Evolutionary conservation across 2,888 invertebrate species (phyloP).

Genomic region (Andrena chrysosceles): DNA sequence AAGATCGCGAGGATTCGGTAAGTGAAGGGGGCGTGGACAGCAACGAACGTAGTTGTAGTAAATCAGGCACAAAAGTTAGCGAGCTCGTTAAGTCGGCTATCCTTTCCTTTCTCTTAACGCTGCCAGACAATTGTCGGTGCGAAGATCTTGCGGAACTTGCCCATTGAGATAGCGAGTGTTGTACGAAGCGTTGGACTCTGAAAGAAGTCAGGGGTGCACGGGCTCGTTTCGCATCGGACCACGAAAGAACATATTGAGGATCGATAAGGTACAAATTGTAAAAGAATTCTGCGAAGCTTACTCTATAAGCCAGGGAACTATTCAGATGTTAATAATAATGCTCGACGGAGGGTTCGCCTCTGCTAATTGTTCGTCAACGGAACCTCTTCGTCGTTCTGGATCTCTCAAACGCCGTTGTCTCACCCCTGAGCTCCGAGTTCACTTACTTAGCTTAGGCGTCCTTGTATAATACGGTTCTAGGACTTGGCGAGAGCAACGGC

Average conservation of each 20-base stretch:
- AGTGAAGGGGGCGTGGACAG: neutral
- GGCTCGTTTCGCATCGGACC: neutral
- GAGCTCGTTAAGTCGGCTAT: neutral
- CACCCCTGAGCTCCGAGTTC: slow-evolving; percentile 29
- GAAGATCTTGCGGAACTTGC: neutral
- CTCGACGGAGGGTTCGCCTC: too few relatives aligned
- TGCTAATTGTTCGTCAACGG: slow-evolving; percentile 3
- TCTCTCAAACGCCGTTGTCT: slow-evolving; percentile 2
- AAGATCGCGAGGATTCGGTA: neutral
- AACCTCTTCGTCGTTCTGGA: neutral
- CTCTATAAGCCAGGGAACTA: neutral
- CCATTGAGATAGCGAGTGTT: neutral
- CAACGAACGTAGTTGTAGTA: neutral
- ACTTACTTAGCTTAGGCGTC: slow-evolving; percentile 41
- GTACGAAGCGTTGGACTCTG: neutral
- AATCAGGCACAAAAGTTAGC: neutral
- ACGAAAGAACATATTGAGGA: neutral
- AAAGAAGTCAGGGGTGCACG: slow-evolving; percentile 22
- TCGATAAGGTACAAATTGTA: slow-evolving; percentile 4
- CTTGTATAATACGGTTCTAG: slow-evolving; percentile 42
- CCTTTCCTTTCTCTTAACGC: neutral
- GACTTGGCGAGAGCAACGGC: slow-evolving; percentile 52
- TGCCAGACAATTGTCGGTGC: neutral
- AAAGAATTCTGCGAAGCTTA: neutral
- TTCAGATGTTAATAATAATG: neutral